These are phyloP conservation scores for Loripinus fragilis DNA, from an alignment of 2,888 invertebrate genomes.

Conservation along the genomic window DNA sequence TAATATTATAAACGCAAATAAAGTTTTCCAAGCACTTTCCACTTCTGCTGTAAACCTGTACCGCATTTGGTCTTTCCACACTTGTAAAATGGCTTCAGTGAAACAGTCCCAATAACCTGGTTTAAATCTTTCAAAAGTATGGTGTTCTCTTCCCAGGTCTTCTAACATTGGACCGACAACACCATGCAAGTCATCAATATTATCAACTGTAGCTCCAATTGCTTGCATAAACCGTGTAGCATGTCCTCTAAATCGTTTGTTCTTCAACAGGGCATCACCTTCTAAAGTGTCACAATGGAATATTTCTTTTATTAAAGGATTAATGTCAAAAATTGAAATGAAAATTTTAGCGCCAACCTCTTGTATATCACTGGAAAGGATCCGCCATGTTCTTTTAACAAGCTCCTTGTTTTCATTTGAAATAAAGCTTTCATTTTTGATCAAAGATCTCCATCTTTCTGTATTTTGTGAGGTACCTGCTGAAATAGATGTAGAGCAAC, in stretches of 20 bases:
- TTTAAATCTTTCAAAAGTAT: constrained; percentile 65
- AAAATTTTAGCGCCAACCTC: constrained; percentile 70
- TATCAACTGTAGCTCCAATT: constrained; percentile 71
- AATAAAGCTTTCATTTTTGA: neutral
- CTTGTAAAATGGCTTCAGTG: constrained; percentile 66
- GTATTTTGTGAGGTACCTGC: neutral
- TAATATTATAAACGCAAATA: constrained; percentile 68
- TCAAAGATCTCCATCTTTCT: neutral
- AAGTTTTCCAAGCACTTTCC: constrained; percentile 54
- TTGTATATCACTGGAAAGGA: constrained; percentile 64
- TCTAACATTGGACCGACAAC: constrained; percentile 62
- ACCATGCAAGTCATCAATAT: constrained; percentile 66
- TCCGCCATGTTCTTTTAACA: constrained; percentile 67
- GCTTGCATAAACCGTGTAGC: constrained; percentile 76
- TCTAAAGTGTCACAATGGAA: constrained; percentile 63
- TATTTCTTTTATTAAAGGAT: constrained; percentile 71
- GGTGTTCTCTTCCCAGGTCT: constrained; percentile 67
- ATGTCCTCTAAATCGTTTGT: constrained; percentile 63
- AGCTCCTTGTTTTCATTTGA: constrained; percentile 5
- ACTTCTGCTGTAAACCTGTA: constrained; percentile 52
- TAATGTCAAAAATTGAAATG: constrained; percentile 67
- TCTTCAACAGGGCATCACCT: constrained; percentile 57
- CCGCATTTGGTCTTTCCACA: constrained; percentile 65
- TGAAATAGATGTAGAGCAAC: neutral
- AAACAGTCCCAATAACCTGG: constrained; percentile 69